These are phyloP conservation scores for Caenorhabditis macrosperma DNA, from an alignment of 2,888 invertebrate genomes.

Conservation along the genomic window DNA sequence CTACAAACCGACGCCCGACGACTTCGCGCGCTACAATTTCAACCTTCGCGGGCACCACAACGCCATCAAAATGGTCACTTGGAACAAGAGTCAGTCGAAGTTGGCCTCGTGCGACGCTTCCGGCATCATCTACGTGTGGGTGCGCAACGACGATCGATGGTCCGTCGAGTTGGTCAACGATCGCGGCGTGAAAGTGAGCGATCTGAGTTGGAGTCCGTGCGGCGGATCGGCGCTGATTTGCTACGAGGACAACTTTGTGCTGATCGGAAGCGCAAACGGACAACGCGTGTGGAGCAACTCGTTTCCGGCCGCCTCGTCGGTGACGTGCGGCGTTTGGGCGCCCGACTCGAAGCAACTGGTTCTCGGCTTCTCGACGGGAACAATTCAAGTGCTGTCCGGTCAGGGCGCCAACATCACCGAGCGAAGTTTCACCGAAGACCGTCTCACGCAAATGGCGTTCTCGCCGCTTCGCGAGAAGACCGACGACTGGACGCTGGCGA, in stretches of 20 bases:
- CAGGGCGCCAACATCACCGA: constrained; percentile 76
- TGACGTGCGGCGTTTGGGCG: constrained; percentile 97
- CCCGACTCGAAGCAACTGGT: constrained; percentile 91
- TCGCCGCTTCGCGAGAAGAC: constrained; percentile 56
- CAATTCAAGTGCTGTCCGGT: constrained; percentile 72
- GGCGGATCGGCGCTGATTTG: constrained; percentile 98
- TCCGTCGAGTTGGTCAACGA: constrained; percentile 99
- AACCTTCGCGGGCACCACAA: constrained; percentile 93
- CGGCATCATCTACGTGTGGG: constrained; percentile 96
- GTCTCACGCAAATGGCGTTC: constrained; percentile 70
- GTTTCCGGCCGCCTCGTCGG: constrained; percentile 85
- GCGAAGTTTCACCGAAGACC: constrained; percentile 66
- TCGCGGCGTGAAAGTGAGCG: constrained; percentile 95
- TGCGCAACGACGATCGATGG: constrained; percentile 98
- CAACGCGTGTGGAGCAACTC: constrained; percentile 94
- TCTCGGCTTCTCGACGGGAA: constrained; percentile 74
- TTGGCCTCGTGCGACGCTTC: constrained; percentile 97
- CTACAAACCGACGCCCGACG: constrained; percentile 59
- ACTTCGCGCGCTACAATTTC: constrained; percentile 85
- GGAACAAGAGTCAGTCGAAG: constrained; percentile 99
- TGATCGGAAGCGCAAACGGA: constrained; percentile 85
- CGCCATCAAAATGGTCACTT: constrained; percentile 85
- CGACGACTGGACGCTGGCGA: constrained; percentile 75
- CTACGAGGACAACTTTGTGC: constrained; percentile 97
- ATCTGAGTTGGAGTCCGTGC: constrained; percentile 99